Evolutionary conservation across 2,113 vertebrate genomes (phyloP).

Genomic region (Dasyornis broadbenti): DNA sequence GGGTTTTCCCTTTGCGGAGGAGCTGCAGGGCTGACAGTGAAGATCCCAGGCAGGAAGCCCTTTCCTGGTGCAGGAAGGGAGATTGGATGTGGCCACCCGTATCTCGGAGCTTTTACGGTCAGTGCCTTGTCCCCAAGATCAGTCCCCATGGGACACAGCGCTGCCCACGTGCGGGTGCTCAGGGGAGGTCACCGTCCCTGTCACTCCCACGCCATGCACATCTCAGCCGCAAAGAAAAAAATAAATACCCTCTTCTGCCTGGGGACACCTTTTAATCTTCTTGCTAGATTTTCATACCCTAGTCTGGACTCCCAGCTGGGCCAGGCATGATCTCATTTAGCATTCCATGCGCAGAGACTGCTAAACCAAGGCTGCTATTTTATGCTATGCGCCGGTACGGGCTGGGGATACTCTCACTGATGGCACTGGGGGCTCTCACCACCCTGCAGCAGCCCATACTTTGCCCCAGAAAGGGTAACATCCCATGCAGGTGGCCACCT

Average conservation of each 20-base stretch:
- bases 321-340: constrained; percentile 8
- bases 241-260: constrained; percentile 53
- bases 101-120: not conserved
- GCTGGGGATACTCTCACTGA: not conserved
- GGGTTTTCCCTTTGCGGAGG: not conserved
- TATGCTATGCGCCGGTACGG: not conserved
- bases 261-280: constrained; percentile 62
- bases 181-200: not conserved
- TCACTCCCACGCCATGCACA: not conserved
- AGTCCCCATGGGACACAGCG: fast-evolving
- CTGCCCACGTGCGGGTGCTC: constrained; percentile 16
- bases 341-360: not conserved
- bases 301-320: not conserved
- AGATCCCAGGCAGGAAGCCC: not conserved
- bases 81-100: fast-evolving
- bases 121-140: not conserved
- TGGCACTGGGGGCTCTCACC: not conserved
- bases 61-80: fast-evolving
- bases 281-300: constrained; percentile 37
- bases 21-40: not conserved
- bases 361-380: not conserved
- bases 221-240: not conserved
- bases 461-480: not conserved
- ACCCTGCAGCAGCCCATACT: not conserved
- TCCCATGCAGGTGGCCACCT: not conserved